Evolutionary conservation across 1,140 invertebrate species (phyloP).

Genomic region (Armadillidium nasatum): DNA sequence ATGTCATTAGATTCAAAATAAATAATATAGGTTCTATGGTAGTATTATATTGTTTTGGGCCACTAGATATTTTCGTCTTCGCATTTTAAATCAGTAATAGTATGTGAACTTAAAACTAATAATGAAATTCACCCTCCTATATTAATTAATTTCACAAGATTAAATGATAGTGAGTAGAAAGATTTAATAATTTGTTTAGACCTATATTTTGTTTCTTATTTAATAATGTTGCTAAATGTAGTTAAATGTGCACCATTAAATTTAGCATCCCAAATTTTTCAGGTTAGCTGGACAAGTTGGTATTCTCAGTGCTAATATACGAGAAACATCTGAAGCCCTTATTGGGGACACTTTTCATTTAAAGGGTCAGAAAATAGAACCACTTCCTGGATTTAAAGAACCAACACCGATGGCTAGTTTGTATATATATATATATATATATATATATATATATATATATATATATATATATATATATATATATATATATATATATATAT

Average conservation of each 20-base stretch:
- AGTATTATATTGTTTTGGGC: too few relatives aligned
- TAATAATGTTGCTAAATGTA: not conserved
- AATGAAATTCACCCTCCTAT: too few relatives aligned
- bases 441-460: not conserved
- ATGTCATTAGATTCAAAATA: too few relatives aligned
- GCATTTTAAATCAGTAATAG: too few relatives aligned
- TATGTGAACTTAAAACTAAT: too few relatives aligned
- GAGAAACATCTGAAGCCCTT: constrained; percentile 66
- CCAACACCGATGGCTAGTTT: constrained; percentile 71
- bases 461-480: not conserved
- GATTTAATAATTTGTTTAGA: not conserved
- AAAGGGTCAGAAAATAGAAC: constrained; percentile 54
- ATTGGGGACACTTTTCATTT: constrained; percentile 81
- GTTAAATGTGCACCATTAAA: not conserved
- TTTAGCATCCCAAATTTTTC: constrained; percentile 44
- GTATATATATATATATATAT: not conserved
- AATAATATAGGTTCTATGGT: too few relatives aligned
- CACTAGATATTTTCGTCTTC: too few relatives aligned
- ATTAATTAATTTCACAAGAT: too few relatives aligned
- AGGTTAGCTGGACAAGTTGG: constrained; percentile 76
- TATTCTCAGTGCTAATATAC: constrained; percentile 75
- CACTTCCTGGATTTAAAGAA: constrained; percentile 62
- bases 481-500: not conserved
- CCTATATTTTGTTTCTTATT: not conserved
- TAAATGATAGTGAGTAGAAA: too few relatives aligned